Conservation (phyloP, 1,140 invertebrate species). For the Lordiphosa mommai region DNA sequence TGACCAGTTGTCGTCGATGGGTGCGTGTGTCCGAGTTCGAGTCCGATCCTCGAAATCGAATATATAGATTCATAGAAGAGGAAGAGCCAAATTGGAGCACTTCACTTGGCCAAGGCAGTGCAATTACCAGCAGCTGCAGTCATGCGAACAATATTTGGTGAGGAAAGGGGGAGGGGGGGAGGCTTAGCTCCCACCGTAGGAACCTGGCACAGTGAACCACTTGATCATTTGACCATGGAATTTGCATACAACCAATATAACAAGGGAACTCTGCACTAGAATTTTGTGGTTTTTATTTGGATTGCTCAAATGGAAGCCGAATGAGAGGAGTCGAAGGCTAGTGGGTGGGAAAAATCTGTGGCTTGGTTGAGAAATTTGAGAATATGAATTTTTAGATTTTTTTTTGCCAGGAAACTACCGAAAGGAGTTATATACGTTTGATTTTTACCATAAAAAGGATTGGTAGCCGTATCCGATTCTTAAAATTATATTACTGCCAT, state of each 20-base stretch:
- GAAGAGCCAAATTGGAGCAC: constrained; percentile 57
- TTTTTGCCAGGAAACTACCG: too few species aligned
- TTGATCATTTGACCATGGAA: constrained; percentile 68
- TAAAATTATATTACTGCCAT: too few species aligned
- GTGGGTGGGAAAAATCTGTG: too few species aligned
- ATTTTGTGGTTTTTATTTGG: constrained; percentile 28
- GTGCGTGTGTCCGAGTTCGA: constrained; percentile 40
- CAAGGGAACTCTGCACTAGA: not conserved
- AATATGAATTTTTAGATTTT: too few species aligned
- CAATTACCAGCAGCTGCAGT: constrained; percentile 46
- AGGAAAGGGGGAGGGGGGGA: constrained; percentile 1
- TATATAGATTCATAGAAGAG: constrained; percentile 20
- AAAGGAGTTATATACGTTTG: too few species aligned
- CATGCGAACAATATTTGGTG: constrained; percentile 48
- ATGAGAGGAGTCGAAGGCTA: too few species aligned
- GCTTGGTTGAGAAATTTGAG: too few species aligned
- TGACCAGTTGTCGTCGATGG: constrained; percentile 59
- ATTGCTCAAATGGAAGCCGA: too few species aligned
- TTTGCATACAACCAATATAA: constrained; percentile 45
- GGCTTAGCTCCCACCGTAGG: constrained; percentile 14
- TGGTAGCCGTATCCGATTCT: too few species aligned
- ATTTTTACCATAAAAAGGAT: too few species aligned
- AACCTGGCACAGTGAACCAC: constrained; percentile 59
- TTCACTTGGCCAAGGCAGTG: constrained; percentile 16
- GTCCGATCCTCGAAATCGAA: constrained; percentile 32